phyloP scores from a whole-genome alignment of 2,113 vertebrate species.

The Corvus hawaiiensis region DNA sequence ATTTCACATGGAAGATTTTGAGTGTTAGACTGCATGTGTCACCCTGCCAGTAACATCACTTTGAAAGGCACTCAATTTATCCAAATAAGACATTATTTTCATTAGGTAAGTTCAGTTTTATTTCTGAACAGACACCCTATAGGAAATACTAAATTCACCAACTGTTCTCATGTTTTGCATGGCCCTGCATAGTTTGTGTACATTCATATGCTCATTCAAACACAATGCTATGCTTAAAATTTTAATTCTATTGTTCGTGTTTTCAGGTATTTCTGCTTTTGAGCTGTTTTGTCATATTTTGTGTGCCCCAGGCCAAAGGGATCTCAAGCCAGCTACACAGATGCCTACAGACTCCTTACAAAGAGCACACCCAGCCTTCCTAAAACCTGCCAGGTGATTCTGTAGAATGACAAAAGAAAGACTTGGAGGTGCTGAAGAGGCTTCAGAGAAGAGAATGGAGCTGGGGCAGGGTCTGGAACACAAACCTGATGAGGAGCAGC shows the following conservation, averaged over 20 bases:
- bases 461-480: not conserved
- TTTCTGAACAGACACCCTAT: not conserved
- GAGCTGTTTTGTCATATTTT: not conserved
- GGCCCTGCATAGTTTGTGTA: not conserved
- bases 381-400: not conserved
- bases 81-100: not conserved
- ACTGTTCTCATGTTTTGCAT: not conserved
- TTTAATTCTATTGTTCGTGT: not conserved
- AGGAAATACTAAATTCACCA: not conserved
- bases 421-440: not conserved
- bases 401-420: not conserved
- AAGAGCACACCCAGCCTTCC: not conserved
- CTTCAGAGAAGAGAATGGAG: not conserved
- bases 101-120: not conserved
- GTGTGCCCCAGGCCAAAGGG: not conserved
- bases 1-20: not conserved
- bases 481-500: not conserved
- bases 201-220: not conserved
- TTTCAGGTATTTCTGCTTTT: not conserved
- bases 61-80: not conserved
- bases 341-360: not conserved
- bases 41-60: not conserved
- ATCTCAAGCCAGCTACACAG: not conserved
- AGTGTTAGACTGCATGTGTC: not conserved
- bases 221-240: not conserved